A percentile compares a stretch with the other conserved stretches of the same genome.
phyloP scores from a whole-genome alignment of 2,797 vertebrate genomes.

The Molossus molossus region DNA sequence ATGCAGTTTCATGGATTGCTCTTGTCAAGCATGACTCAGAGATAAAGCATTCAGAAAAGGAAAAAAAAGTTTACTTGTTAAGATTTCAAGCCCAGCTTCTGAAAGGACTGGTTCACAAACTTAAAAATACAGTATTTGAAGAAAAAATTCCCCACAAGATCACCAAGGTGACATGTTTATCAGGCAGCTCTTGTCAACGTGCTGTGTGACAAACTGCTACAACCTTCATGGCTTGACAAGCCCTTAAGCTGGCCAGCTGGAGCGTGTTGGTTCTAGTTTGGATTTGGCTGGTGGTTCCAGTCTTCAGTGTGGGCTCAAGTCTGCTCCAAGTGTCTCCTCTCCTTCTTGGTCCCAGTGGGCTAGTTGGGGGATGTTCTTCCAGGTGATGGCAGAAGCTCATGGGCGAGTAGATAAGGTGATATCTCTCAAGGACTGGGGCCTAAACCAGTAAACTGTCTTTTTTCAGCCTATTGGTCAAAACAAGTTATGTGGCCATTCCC shows the following conservation, averaged over 20 bases:
- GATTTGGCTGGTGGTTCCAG: not conserved
- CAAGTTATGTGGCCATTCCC: not conserved
- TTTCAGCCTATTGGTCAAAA: conserved; percentile 25
- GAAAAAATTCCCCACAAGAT: not conserved
- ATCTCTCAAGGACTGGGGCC: rapidly evolving
- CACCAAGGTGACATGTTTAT: conserved; percentile 9
- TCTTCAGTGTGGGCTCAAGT: not conserved
- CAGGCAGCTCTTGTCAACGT: not conserved
- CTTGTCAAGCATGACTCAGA: conserved; percentile 6
- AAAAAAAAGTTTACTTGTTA: not conserved
- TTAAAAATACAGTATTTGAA: conserved; percentile 21
- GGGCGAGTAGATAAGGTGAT: not conserved
- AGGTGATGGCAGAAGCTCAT: not conserved
- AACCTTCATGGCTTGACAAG: not conserved
- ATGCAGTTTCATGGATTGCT: conserved; percentile 4
- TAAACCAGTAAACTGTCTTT: not conserved
- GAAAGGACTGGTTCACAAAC: not conserved
- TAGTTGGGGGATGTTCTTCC: not conserved
- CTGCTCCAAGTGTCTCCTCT: not conserved
- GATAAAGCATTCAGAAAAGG: not conserved
- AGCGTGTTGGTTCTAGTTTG: not conserved
- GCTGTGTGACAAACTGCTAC: not conserved
- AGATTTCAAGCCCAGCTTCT: not conserved
- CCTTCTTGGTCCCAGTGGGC: not conserved
- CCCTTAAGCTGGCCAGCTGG: not conserved